phyloP scores from a whole-genome alignment of 2,888 invertebrate genomes.

The Ornithoptera priamus region DNA sequence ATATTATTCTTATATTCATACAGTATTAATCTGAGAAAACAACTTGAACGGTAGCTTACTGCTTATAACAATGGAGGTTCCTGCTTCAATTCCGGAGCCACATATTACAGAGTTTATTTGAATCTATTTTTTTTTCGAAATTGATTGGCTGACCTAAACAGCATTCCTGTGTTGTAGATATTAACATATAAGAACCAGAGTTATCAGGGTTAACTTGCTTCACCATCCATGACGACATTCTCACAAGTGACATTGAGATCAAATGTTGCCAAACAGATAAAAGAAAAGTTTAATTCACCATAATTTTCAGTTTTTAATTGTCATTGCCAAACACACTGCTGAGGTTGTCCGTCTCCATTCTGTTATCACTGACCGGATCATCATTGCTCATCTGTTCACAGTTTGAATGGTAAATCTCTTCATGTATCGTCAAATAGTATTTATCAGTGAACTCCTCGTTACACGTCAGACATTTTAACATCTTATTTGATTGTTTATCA shows the following conservation, averaged over 20 bases:
- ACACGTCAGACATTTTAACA: conserved; percentile 40
- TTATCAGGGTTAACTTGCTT: too few species aligned
- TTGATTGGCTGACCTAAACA: too few species aligned
- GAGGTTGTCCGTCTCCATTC: conserved; percentile 9
- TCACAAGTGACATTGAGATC: too few species aligned
- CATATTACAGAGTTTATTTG: too few species aligned
- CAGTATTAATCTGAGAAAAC: background rate
- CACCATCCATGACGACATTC: too few species aligned
- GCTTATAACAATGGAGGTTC: too few species aligned
- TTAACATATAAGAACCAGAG: too few species aligned
- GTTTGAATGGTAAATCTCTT: conserved; percentile 47
- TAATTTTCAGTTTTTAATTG: background rate
- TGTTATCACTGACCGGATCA: conserved; percentile 9
- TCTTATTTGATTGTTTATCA: conserved; percentile 28
- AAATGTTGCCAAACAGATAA: background rate
- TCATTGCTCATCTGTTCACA: conserved; percentile 29
- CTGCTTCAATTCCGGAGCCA: too few species aligned
- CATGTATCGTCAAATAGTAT: conserved; percentile 52
- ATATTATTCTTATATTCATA: background rate
- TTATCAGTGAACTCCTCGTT: conserved; percentile 44
- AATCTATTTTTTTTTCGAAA: too few species aligned
- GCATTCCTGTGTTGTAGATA: too few species aligned
- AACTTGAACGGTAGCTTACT: too few species aligned
- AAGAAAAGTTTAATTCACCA: background rate
- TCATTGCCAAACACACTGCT: conserved; percentile 25